Percentiles rank a stretch among this genome's conserved stretches.
Evolutionary conservation across 2,797 vertebrate genomes (phyloP).

Genomic region (Gallinago stenura): DNA sequence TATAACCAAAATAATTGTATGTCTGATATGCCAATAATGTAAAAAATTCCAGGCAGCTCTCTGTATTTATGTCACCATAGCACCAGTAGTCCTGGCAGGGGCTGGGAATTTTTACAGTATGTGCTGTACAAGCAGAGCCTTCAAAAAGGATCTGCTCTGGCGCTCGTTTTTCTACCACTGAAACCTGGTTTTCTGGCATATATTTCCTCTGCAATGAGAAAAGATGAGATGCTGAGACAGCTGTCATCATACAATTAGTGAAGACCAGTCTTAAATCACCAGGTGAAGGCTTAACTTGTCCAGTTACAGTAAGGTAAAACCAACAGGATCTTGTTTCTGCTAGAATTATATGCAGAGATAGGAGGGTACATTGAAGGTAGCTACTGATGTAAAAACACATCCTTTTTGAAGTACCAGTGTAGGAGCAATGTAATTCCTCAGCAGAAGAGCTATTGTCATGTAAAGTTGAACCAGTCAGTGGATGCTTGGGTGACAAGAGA

Average conservation of each 20-base stretch:
- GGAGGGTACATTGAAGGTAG: neutral
- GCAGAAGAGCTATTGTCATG: neutral
- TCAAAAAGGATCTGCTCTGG: neutral
- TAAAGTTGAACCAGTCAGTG: neutral
- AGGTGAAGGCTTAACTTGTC: neutral
- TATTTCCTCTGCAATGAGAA: neutral
- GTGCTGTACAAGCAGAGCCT: neutral
- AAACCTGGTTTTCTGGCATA: neutral
- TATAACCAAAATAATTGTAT: neutral
- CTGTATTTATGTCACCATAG: constrained; percentile 48
- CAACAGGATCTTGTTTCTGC: neutral
- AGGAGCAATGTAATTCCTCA: neutral
- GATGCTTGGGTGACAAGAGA: neutral
- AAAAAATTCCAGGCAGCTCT: constrained; percentile 15
- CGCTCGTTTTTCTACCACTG: neutral
- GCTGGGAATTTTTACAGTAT: neutral
- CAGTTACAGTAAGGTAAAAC: neutral
- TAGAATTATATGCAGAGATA: neutral
- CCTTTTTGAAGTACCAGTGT: neutral
- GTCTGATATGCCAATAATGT: neutral
- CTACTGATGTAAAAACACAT: neutral
- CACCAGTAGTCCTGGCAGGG: neutral
- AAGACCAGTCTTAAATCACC: neutral
- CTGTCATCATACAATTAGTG: neutral
- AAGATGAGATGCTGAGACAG: neutral